Base-by-base conservation (phyloP, 92 coral and sea anemone species). In the Paramuricea clavata region DNA sequence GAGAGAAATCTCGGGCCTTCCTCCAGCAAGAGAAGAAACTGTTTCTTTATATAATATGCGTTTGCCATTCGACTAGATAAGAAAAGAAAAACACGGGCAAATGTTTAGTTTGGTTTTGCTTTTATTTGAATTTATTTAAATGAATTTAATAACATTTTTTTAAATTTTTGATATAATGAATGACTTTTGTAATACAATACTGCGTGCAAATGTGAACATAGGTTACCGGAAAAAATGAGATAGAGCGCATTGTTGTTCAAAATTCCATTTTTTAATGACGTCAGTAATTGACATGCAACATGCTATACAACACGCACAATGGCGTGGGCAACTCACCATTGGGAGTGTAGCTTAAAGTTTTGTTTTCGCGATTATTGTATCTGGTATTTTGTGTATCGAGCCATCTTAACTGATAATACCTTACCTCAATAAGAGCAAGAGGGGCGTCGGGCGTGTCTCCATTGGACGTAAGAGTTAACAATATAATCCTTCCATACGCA, bases 401-500 rank as follows among this genome's bases (percentile, higher is more conserved):
- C 10, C 12, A 3, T 52, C 25, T 52, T 3, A 21, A 3, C 3
- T 21, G 15, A 56, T 65, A 10, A 0, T n/a, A n/a, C 49, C 90
- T 39, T 75, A 93, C 97, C 94, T 79, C 81, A 41, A 95, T 80
- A 44, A 95, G 64, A 22, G 92, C 89, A 6, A 94, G 97, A 6
- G 89, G 78, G 50, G 69, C 27, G 34, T 71, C 93, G 87, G 74
- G n/a, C n/a, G n/a, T n/a, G n/a, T n/a, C n/a, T n/a, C n/a, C n/a
- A n/a, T n/a, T n/a, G n/a, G n/a, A n/a, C n/a, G n/a, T n/a, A n/a
- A n/a, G n/a, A n/a, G n/a, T n/a, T n/a, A n/a, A n/a, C n/a, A n/a
- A n/a, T 34, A 94, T 68, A 22, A 50, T 71, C 11, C 98, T 97
- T 32, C 97, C 95, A 49, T 95, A 94, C 1, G 98, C 90, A 70